A percentile compares a stretch with the other conserved stretches of the same genome.
phyloP scores from a whole-genome alignment of 2,797 vertebrate species.

The Iguana delicatissima region DNA sequence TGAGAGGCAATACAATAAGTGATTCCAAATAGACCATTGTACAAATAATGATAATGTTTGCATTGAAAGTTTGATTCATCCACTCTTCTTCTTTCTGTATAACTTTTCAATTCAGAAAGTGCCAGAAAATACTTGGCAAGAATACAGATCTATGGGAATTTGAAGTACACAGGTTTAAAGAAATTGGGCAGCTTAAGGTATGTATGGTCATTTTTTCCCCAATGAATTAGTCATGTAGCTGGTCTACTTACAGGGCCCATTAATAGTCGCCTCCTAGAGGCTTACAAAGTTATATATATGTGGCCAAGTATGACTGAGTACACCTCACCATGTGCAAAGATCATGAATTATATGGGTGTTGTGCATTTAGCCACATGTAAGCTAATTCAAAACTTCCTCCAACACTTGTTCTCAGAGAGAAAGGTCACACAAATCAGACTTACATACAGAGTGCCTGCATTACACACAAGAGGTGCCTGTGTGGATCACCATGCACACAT shows the following conservation, averaged over 20 bases:
- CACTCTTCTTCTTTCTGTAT: slow-evolving; percentile 22
- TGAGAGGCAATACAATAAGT: background rate
- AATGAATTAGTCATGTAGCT: background rate
- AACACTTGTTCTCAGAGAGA: background rate
- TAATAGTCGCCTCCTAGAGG: background rate
- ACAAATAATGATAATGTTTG: background rate
- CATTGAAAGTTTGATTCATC: background rate
- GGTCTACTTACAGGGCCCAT: background rate
- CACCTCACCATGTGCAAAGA: background rate
- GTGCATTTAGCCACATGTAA: background rate
- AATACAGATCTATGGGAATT: slow-evolving; percentile 99
- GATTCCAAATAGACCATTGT: background rate
- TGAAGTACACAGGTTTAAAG: slow-evolving; percentile 97
- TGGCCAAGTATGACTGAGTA: background rate
- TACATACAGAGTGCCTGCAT: background rate
- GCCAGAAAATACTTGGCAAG: slow-evolving; percentile 98
- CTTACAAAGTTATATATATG: no score
- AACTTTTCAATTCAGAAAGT: slow-evolving; percentile 86
- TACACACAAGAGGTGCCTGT: no score
- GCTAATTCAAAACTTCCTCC: background rate
- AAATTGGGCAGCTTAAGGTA: slow-evolving; percentile 96
- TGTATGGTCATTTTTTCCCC: slow-evolving; percentile 38
- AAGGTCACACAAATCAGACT: background rate
- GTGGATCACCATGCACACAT: no score
- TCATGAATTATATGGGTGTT: background rate